These are phyloP conservation scores for Zhuqinia jingwanae DNA, from an alignment of 2,888 invertebrate species.

Conservation along the genomic window DNA sequence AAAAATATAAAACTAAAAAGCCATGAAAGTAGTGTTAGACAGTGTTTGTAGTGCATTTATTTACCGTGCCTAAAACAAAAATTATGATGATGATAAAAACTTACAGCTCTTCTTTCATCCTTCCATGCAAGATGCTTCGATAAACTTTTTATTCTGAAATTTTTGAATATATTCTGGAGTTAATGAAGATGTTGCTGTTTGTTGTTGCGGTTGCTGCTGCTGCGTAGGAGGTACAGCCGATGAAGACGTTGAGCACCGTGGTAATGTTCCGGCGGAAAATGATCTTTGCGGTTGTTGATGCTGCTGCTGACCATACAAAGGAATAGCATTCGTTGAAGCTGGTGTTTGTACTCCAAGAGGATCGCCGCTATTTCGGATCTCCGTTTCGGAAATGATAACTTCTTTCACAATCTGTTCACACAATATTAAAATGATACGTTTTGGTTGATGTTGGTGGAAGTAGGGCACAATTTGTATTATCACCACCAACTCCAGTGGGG, in stretches of 20 bases:
- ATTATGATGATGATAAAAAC: conserved; percentile 40
- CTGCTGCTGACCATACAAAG: too few species aligned
- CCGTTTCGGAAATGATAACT: conserved; percentile 77
- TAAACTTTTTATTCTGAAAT: conserved; percentile 76
- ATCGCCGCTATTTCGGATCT: conserved; percentile 37
- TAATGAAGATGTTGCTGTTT: conserved; percentile 13
- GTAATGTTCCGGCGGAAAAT: conserved; percentile 53
- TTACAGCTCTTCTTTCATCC: conserved; percentile 78
- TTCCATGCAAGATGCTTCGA: conserved; percentile 77
- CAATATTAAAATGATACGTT: conserved; percentile 73
- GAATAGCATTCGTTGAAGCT: neutral
- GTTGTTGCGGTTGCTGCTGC: neutral
- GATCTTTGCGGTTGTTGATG: conserved; percentile 30
- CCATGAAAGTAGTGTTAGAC: conserved; percentile 16
- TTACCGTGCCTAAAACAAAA: neutral
- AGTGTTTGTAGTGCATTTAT: neutral
- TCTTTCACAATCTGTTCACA: conserved; percentile 79
- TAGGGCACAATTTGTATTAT: neutral
- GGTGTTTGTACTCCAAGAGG: neutral
- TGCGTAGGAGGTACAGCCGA: conserved; percentile 31
- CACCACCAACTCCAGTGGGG: too few species aligned
- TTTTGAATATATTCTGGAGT: conserved; percentile 72
- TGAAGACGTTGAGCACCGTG: conserved; percentile 16
- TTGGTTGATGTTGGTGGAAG: conserved; percentile 48
- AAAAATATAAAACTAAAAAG: conserved; percentile 2